These are phyloP conservation scores for Tethya wilhelma DNA, from an alignment of 37 sponge, comb jelly and placozoan species.

Conservation along the genomic window DNA sequence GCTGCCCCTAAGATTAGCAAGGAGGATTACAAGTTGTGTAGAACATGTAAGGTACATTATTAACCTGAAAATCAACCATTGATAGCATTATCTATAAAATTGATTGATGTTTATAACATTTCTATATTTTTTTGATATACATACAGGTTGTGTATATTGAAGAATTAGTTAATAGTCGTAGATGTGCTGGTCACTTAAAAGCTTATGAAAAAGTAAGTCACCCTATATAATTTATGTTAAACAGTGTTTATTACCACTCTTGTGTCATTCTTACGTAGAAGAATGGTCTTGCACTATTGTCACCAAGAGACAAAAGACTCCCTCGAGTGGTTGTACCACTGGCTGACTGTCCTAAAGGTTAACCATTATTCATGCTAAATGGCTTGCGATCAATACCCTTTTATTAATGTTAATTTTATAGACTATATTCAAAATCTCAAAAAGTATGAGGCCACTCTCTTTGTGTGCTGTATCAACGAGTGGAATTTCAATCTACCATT, in stretches of 20 bases:
- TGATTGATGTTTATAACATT: not conserved
- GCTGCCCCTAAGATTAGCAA: too few species aligned
- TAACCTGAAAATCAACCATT: not conserved
- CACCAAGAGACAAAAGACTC: constrained; percentile 77
- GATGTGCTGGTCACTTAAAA: constrained; percentile 62
- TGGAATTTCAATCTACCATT: constrained; percentile 67
- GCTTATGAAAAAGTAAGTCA: constrained; percentile 74
- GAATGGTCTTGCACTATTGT: constrained; percentile 55
- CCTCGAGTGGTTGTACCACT: constrained; percentile 88
- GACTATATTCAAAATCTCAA: constrained; percentile 47
- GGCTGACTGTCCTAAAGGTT: constrained; percentile 76
- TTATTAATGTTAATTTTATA: not conserved
- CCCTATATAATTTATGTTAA: constrained; percentile 1
- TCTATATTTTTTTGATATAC: not conserved
- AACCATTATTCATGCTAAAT: not conserved
- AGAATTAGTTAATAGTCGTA: constrained; percentile 69
- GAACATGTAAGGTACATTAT: not conserved
- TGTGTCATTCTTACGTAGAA: constrained; percentile 1
- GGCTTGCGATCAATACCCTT: not conserved
- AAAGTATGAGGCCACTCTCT: constrained; percentile 66
- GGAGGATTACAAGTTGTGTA: too few species aligned
- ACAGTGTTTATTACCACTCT: not conserved
- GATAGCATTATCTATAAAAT: not conserved
- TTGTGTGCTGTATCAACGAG: constrained; percentile 55
- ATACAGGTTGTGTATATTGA: constrained; percentile 83